Evolutionary conservation across 2,888 invertebrate genomes (phyloP).

Genomic region (Lycophotia porphyrea): DNA sequence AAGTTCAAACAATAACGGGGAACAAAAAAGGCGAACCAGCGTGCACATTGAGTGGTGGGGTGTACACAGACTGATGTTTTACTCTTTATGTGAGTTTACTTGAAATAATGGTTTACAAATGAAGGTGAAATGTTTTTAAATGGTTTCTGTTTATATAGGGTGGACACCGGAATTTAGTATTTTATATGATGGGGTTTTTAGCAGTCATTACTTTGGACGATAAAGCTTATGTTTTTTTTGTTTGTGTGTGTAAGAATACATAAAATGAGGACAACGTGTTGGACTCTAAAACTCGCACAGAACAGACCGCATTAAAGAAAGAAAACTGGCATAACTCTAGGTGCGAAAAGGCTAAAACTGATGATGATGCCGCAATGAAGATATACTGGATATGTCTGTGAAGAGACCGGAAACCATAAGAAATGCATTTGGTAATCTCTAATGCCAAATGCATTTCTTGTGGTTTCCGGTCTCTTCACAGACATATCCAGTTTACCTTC

Average conservation of each 20-base stretch:
- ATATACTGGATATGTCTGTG: neutral
- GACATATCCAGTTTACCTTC: too few species aligned
- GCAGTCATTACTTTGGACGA: neutral
- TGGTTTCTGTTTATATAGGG: neutral
- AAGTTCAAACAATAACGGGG: conserved; percentile 65
- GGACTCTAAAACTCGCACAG: too few species aligned
- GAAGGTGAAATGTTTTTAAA: conserved; percentile 32
- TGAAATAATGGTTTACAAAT: conserved; percentile 37
- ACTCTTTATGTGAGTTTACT: conserved; percentile 44
- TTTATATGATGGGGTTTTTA: neutral
- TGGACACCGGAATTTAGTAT: neutral
- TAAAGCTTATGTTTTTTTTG: neutral
- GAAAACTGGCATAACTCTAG: neutral
- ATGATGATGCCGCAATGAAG: neutral
- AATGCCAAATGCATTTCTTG: too few species aligned
- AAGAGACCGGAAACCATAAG: neutral
- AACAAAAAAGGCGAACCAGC: conserved; percentile 63
- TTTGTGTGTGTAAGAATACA: too few species aligned
- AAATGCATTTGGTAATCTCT: neutral
- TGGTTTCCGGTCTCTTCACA: too few species aligned
- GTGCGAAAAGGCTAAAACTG: neutral
- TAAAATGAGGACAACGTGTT: too few species aligned
- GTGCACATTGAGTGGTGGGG: conserved; percentile 58
- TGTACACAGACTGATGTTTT: conserved; percentile 48
- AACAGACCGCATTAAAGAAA: neutral